A percentile compares a stretch with the other conserved stretches of the same genome.
Conservation (phyloP, 2,888 invertebrate species). For the Leptopilina myrica region DNA sequence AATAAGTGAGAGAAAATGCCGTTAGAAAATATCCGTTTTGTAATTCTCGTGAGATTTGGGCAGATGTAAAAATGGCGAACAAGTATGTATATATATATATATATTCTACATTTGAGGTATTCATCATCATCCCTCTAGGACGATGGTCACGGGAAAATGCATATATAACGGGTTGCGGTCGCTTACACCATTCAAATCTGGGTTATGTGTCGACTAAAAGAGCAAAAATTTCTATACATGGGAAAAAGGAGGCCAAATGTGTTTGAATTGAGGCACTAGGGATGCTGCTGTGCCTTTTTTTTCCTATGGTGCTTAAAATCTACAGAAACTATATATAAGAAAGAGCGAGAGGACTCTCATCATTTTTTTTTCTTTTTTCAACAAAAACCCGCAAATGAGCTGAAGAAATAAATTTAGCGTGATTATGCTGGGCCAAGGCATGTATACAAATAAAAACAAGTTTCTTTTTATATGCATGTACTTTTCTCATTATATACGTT, state of each 20-base stretch:
- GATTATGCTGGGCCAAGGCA: conserved; percentile 65
- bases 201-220: conserved; percentile 73
- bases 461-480: too few species aligned
- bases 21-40: conserved; percentile 60
- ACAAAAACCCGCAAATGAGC: conserved; percentile 47
- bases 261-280: conserved; percentile 58
- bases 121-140: conserved; percentile 40
- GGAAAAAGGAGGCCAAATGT: conserved; percentile 62
- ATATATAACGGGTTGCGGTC: conserved; percentile 75
- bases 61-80: conserved; percentile 66
- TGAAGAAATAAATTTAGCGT: conserved; percentile 69
- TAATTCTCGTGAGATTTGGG: conserved; percentile 52
- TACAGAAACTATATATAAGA: conserved; percentile 36
- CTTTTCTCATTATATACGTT: too few species aligned
- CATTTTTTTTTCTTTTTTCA: too few species aligned
- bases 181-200: conserved; percentile 72
- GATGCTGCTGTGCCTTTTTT: conserved; percentile 41
- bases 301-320: conserved; percentile 48
- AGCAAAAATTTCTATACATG: conserved; percentile 74
- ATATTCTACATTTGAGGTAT: conserved; percentile 46
- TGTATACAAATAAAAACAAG: background rate
- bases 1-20: conserved; percentile 56
- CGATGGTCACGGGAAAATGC: conserved; percentile 63
- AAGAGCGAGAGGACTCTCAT: conserved; percentile 50
- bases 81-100: conserved; percentile 27